Base-by-base conservation (phyloP, 2,797 vertebrate genomes). In the Alfaro cultratus region DNA sequence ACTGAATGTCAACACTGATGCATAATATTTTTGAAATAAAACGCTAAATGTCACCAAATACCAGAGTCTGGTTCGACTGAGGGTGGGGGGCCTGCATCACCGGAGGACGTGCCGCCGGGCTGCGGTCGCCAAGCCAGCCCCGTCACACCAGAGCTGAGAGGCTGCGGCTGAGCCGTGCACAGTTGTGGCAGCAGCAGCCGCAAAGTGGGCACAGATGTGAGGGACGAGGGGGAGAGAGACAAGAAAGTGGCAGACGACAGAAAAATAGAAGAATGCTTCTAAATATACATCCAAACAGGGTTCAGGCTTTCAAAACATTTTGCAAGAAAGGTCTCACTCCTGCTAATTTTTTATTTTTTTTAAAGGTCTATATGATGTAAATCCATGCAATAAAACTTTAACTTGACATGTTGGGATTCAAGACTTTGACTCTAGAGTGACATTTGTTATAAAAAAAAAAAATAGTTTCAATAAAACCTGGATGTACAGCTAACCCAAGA, bases 1-100 rank as follows among this genome's bases (percentile, higher is more conserved):
- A 92, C 88, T 89, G 90, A 93, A 95, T 94, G 93, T 94, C 94
- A 96, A 91, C 92, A 93, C 78, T 76, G 91, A 94, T 94, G 91
- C 92, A 93, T 92, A 91, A 93, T 76, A 72, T 93, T 94, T 93
- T 90, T 80, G 77, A 68, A 68, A 84, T 89, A 91, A 94, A 94
- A 92, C 83, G 81, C 89, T 92, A 94, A 93, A 95, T 95, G 95
- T 95, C 94, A 94, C 86, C 88, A 90, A 94, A 91, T 93, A 93
- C 83, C 92, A 84, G 82, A 76, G 88, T 89, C 79, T 76, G 83
- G 92, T 91, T 85, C 49, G 72, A 91, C 85, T 84, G 85, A 88
- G 83, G 78, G 78, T 68, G 5, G 57, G 41, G 45, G 55, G 41
- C 83, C 82, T 11, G 62, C 1, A 80, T 89, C 86, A 88, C 91